A percentile compares a stretch with the other conserved stretches of the same genome.
These are phyloP conservation scores for Ptilonorhynchus violaceus DNA, from an alignment of 2,113 vertebrate genomes.

Conservation along the genomic window DNA sequence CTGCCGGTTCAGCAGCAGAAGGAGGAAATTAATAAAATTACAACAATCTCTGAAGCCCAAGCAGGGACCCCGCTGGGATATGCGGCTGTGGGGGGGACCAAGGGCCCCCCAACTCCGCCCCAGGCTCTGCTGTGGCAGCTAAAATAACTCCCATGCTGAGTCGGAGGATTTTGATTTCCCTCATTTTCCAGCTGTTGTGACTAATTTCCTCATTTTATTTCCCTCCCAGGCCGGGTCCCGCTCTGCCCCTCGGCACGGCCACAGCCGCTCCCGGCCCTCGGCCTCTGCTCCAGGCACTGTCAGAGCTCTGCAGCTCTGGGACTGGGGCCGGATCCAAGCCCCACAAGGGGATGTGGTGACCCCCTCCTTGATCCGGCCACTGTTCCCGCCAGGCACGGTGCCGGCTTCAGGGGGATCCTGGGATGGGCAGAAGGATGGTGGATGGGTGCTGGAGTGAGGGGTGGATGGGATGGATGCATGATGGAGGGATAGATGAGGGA, in stretches of 20 bases:
- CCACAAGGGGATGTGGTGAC: background rate
- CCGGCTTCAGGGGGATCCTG: background rate
- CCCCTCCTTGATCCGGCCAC: fast-evolving
- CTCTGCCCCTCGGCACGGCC: fast-evolving
- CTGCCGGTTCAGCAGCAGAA: background rate
- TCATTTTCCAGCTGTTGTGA: background rate
- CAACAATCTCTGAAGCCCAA: background rate
- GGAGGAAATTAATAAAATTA: background rate
- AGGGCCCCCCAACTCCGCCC: background rate
- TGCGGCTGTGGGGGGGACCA: background rate
- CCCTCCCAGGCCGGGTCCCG: fast-evolving
- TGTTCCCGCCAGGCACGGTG: background rate
- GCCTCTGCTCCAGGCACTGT: background rate
- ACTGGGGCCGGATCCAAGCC: background rate
- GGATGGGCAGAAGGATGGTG: background rate
- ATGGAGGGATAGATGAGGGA: background rate
- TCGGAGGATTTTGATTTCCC: background rate
- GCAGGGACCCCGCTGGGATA: background rate
- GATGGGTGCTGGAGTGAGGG: background rate
- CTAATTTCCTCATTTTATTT: constrained; percentile 15
- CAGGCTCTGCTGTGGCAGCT: background rate
- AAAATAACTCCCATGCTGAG: background rate
- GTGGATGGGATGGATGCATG: background rate
- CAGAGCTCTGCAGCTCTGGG: background rate
- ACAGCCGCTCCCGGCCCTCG: fast-evolving